Base-by-base conservation (phyloP, 2,113 vertebrate species). In the Cebidichthys violaceus region DNA sequence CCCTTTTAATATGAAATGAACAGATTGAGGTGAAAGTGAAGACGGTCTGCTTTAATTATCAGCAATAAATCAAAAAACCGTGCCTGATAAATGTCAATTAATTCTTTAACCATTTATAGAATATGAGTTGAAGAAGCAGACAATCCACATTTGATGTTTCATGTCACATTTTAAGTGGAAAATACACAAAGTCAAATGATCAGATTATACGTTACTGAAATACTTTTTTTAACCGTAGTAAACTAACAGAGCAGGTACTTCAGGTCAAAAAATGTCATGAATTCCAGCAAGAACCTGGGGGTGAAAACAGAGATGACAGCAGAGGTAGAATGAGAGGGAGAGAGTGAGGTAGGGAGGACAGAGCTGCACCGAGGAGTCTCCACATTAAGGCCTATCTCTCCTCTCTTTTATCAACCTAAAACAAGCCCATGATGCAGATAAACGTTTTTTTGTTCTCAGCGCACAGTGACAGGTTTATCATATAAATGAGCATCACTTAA, bases 291-390 rank as follows among this genome's bases (percentile, higher is more conserved):
- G 1, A 69, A 14, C 2, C 31, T n/a, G 27, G n/a, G 67, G 20
- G 22, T 61, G 18, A 11, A 22, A 9, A 29, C 6, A 18, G 20
- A 52, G 4, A 33, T 54, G 68, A 62, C 14, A 76, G 62, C 62
- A 45, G 86, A 90, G 91, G 90, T 91, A 88, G 84, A 80, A 14
- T 39, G 33, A 82, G 85, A 83, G 79, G 79, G 10, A 83, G 88
- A 89, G 82, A 78, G 77, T 65, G 91, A 92, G 90, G 93, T 94
- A 94, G 90, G 73, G 80, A 86, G 74, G 41, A 78, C 67, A 76
- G 86, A 88, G 86, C 81, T 77, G 87, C 88, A 14, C 20, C 37
- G 24, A 76, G 27, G 85, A 83, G 52, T 77, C 79, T 91, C 87
- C 73, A 82, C 15, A 70, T 88, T 88, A 92, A 92, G 91, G 93